Percentiles rank a stretch among this genome's conserved stretches.
Conservation (phyloP, 35 echinoderm and acorn worm genomes). For the Apostichopus californicus region DNA sequence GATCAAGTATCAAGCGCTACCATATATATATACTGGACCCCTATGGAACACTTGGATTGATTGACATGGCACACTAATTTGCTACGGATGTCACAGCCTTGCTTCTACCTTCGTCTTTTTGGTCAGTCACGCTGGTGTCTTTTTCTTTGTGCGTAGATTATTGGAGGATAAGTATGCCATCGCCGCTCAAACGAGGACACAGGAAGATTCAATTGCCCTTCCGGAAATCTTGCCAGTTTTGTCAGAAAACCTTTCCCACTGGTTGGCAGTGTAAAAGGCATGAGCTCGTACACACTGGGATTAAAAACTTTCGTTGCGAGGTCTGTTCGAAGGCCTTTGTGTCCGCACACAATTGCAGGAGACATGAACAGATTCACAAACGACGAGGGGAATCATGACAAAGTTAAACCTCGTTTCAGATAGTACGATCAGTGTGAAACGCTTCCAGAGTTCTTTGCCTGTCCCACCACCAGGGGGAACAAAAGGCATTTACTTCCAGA, state of each 20-base stretch:
- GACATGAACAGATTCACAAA: constrained; percentile 37
- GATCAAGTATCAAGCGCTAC: too few species aligned
- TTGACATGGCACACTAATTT: too few species aligned
- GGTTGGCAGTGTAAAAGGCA: constrained; percentile 36
- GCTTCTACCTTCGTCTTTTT: too few species aligned
- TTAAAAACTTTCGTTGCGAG: constrained; percentile 51
- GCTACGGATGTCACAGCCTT: too few species aligned
- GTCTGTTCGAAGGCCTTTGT: constrained; percentile 48
- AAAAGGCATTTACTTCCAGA: too few species aligned
- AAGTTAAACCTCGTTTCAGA: too few species aligned
- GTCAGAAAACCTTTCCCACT: constrained; percentile 48
- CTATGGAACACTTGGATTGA: too few species aligned
- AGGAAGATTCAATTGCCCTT: background rate
- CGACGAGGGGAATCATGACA: background rate
- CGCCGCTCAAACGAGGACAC: background rate
- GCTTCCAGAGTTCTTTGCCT: too few species aligned
- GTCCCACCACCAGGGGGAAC: too few species aligned
- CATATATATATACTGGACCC: too few species aligned
- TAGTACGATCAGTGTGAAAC: too few species aligned
- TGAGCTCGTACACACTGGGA: constrained; percentile 52
- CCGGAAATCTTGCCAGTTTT: constrained; percentile 40
- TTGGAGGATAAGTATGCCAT: background rate
- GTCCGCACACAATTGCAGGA: background rate
- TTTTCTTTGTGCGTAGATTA: constrained; percentile 29
- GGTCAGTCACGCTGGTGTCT: background rate